Conservation (phyloP, 1,140 invertebrate species). For the Drosophila setifemur region DNA sequence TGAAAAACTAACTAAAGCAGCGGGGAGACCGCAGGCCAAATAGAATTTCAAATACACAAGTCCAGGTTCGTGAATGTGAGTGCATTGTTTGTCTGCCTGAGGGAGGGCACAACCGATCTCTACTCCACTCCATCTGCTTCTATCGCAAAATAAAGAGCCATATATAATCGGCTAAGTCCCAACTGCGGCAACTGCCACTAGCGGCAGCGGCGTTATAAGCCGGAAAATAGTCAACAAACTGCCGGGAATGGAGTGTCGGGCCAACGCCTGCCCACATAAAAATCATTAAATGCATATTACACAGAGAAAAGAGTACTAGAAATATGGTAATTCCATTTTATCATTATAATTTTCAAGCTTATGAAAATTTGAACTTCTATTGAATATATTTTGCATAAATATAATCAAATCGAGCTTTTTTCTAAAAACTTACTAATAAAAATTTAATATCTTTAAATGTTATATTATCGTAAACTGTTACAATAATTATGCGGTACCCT, state of each 20-base stretch:
- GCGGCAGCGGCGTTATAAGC: constrained; percentile 30
- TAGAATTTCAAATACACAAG: constrained; percentile 49
- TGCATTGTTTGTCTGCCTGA: constrained; percentile 45
- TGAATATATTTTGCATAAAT: too few species aligned
- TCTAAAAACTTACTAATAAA: too few species aligned
- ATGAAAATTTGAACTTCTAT: too few species aligned
- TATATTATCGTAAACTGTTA: too few species aligned
- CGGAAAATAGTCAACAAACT: constrained; percentile 2
- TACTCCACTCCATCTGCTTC: constrained; percentile 9
- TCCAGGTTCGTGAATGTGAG: constrained; percentile 23
- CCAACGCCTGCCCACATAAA: constrained; percentile 5
- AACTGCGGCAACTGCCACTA: constrained; percentile 29
- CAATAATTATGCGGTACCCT: too few species aligned
- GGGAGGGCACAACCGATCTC: too few species aligned
- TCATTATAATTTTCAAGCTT: too few species aligned
- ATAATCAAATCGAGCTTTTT: too few species aligned
- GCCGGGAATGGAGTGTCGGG: constrained; percentile 4
- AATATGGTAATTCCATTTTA: too few species aligned
- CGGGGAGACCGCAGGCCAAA: constrained; percentile 34
- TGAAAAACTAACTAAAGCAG: constrained; percentile 40
- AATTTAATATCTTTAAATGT: too few species aligned
- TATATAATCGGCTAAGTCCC: constrained; percentile 35
- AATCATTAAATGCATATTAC: neutral
- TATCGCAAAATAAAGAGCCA: constrained; percentile 4
- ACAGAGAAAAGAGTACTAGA: neutral